phyloP scores from a whole-genome alignment of 2,888 invertebrate genomes.

The Apantesis nais region DNA sequence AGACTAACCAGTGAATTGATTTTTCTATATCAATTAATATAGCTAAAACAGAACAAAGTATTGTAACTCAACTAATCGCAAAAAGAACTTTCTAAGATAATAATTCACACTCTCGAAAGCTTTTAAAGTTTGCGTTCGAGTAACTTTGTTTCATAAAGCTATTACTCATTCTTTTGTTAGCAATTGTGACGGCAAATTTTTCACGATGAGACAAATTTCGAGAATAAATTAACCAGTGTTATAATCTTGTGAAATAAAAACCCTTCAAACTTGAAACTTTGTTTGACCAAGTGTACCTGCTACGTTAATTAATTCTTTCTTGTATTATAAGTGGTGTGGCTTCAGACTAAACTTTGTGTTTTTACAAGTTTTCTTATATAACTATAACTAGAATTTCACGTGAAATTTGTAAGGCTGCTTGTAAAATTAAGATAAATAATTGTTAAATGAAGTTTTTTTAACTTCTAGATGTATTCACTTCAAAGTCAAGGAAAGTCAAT shows the following conservation, averaged over 20 bases:
- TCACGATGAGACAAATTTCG: slow-evolving; percentile 84
- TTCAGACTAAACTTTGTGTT: background rate
- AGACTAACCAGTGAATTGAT: background rate
- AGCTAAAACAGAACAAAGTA: slow-evolving; percentile 21
- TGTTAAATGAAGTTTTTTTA: no score
- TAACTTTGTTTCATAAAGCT: slow-evolving; percentile 81
- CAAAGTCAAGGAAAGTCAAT: no score
- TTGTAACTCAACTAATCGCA: slow-evolving; percentile 53
- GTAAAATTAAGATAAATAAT: no score
- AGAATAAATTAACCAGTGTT: slow-evolving; percentile 82
- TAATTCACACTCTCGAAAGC: slow-evolving; percentile 79
- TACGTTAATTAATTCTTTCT: slow-evolving; percentile 41
- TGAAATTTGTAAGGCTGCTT: background rate
- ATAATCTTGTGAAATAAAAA: slow-evolving; percentile 80
- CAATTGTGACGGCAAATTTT: slow-evolving; percentile 79
- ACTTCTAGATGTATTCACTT: no score
- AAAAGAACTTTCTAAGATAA: slow-evolving; percentile 69
- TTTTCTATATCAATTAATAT: slow-evolving; percentile 15
- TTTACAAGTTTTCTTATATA: background rate
- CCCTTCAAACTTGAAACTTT: slow-evolving; percentile 44
- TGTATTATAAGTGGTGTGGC: background rate
- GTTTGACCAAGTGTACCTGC: slow-evolving; percentile 49
- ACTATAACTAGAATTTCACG: background rate
- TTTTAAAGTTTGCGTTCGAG: slow-evolving; percentile 74
- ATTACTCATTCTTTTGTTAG: slow-evolving; percentile 84